Evolutionary conservation across 2,888 invertebrate species (phyloP).

Genomic region (Spodoptera picta): DNA sequence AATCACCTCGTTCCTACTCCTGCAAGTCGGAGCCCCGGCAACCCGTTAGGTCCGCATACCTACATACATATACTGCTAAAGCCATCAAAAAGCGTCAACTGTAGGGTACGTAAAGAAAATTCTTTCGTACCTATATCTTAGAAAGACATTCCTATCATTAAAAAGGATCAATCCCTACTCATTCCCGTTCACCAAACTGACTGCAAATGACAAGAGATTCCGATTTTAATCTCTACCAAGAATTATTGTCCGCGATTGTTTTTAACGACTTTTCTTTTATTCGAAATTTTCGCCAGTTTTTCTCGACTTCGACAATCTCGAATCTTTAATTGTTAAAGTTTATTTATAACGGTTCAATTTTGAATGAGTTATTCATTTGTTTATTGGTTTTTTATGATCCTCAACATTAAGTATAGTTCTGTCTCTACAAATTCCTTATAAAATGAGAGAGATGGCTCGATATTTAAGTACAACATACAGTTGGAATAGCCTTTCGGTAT

Average conservation of each 20-base stretch:
- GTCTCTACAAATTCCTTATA: too few relatives aligned
- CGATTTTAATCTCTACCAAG: constrained; percentile 49
- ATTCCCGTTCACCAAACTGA: constrained; percentile 58
- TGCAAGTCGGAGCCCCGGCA: too few relatives aligned
- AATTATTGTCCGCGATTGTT: constrained; percentile 79
- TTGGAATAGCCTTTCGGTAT: too few relatives aligned
- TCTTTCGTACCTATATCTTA: too few relatives aligned
- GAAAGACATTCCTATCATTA: not conserved
- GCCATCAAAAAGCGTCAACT: too few relatives aligned
- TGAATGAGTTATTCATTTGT: constrained; percentile 11
- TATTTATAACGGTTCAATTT: constrained; percentile 12
- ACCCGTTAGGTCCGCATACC: too few relatives aligned
- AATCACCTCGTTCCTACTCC: too few relatives aligned
- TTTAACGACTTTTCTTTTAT: constrained; percentile 77
- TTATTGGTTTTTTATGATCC: constrained; percentile 3
- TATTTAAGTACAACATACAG: too few relatives aligned
- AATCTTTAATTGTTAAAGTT: constrained; percentile 52
- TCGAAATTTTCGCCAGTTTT: constrained; percentile 22
- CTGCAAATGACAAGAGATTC: constrained; percentile 68
- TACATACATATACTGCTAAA: too few relatives aligned
- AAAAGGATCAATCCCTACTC: constrained; percentile 8
- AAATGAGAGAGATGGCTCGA: too few relatives aligned
- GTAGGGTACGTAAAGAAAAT: too few relatives aligned
- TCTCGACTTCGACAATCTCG: constrained; percentile 21
- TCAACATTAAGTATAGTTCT: too few relatives aligned